A percentile compares a stretch with the other conserved stretches of the same genome.
phyloP scores from a whole-genome alignment of 2,888 invertebrate species.

The Phaonia tiefii region DNA sequence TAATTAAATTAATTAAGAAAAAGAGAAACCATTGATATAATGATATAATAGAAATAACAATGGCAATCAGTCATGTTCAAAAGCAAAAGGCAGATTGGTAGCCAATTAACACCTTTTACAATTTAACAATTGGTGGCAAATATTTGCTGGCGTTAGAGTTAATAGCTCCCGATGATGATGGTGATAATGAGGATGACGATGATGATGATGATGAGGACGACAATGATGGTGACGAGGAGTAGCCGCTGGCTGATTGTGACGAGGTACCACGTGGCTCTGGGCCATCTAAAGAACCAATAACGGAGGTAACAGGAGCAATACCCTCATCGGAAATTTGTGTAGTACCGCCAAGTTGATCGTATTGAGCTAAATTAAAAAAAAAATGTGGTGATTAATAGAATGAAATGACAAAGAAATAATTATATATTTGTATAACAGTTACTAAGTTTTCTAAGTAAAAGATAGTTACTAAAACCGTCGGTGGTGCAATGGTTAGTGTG shows the following conservation, averaged over 20 bases:
- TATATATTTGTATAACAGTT: too few species aligned
- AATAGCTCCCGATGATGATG: constrained; percentile 16
- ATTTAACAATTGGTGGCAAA: constrained; percentile 71
- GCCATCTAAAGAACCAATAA: constrained; percentile 76
- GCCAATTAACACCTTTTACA: constrained; percentile 49
- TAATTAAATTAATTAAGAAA: constrained; percentile 52
- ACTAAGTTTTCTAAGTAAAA: too few species aligned
- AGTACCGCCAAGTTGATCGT: constrained; percentile 79
- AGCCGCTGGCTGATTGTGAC: background rate
- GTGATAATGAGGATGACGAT: constrained; percentile 14
- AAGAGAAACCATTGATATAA: constrained; percentile 30
- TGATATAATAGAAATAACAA: constrained; percentile 62
- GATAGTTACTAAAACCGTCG: too few species aligned
- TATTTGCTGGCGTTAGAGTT: constrained; percentile 68
- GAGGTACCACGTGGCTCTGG: constrained; percentile 46
- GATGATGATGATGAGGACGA: constrained; percentile 3
- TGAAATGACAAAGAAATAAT: too few species aligned
- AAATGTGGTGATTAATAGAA: too few species aligned
- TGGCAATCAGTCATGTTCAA: constrained; percentile 69
- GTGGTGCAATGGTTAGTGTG: too few species aligned
- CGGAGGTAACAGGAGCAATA: constrained; percentile 78
- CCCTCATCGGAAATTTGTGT: constrained; percentile 79
- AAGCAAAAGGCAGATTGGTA: constrained; percentile 11
- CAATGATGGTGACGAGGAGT: constrained; percentile 11
- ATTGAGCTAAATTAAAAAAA: constrained; percentile 74